Evolutionary conservation across 2,888 invertebrate species (phyloP).

Genomic region (Ashinkailepas kermadecensis): DNA sequence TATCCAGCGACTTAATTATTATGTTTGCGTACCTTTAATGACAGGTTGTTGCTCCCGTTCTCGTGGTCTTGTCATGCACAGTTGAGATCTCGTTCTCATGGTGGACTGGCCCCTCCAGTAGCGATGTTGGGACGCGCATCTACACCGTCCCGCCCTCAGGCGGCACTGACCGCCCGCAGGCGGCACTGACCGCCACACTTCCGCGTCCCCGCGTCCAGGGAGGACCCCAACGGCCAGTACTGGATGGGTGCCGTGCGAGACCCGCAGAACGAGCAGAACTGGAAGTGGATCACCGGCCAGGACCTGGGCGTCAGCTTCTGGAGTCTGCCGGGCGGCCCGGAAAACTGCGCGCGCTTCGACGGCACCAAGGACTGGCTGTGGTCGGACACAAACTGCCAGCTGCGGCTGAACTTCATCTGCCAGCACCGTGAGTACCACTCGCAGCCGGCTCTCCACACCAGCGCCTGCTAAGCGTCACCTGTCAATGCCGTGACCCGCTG

Average conservation of each 20-base stretch:
- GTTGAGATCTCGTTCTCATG: too few relatives aligned
- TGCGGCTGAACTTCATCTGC: constrained; percentile 79
- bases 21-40: too few relatives aligned
- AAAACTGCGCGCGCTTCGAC: constrained; percentile 81
- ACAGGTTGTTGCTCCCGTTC: too few relatives aligned
- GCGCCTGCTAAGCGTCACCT: too few relatives aligned
- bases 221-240: constrained; percentile 83
- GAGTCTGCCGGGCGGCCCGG: constrained; percentile 75
- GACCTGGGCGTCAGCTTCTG: constrained; percentile 85
- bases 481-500: too few relatives aligned
- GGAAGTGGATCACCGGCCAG: constrained; percentile 85
- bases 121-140: constrained; percentile 24
- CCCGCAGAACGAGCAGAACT: constrained; percentile 62
- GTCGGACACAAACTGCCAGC: constrained; percentile 83
- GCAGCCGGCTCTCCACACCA: background rate
- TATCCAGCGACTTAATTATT: too few relatives aligned
- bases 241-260: constrained; percentile 93
- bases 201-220: constrained; percentile 46
- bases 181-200: background rate
- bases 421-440: constrained; percentile 70
- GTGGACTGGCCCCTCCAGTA: constrained; percentile 33
- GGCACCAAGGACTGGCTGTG: constrained; percentile 91
- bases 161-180: background rate
- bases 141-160: background rate
- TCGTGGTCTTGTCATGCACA: too few relatives aligned